Conservation (phyloP, 2,797 vertebrate species). For the Choloepus didactylus region DNA sequence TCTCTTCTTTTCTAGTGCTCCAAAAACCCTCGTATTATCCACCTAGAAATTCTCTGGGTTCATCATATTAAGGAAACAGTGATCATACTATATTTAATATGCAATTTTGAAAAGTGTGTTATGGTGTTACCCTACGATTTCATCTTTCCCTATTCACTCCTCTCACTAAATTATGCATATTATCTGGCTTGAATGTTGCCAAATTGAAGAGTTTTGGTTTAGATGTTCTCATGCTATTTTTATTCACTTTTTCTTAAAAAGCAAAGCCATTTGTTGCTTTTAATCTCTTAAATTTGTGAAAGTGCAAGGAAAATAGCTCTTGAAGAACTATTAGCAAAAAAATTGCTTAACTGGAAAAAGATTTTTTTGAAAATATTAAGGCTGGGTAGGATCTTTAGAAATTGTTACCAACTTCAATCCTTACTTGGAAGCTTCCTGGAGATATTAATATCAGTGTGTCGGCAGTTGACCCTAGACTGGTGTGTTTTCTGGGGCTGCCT, state of each 20-base stretch:
- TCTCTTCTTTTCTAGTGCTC: neutral
- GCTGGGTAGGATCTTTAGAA: neutral
- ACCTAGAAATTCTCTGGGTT: neutral
- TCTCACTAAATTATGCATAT: conserved; percentile 1
- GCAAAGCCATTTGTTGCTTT: conserved; percentile 31
- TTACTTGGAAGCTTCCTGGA: neutral
- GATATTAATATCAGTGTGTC: neutral
- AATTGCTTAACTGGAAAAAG: neutral
- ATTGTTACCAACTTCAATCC: neutral
- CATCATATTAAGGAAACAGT: neutral
- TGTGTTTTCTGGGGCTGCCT: conserved; percentile 14
- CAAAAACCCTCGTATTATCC: neutral
- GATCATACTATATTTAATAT: neutral
- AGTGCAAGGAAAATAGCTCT: neutral
- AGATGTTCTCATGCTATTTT: conserved; percentile 26
- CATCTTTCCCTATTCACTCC: neutral
- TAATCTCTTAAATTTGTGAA: neutral
- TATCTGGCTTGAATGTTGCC: conserved; percentile 42
- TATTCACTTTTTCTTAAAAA: conserved; percentile 57
- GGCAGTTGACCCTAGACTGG: neutral
- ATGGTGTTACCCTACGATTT: conserved; percentile 7
- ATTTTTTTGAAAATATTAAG: neutral
- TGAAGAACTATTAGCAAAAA: conserved; percentile 51
- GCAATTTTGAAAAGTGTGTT: neutral
- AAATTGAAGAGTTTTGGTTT: neutral